Percentiles rank a stretch among this genome's conserved stretches.
Conservation (phyloP, 1,140 invertebrate genomes). For the Chymomyza costata region DNA sequence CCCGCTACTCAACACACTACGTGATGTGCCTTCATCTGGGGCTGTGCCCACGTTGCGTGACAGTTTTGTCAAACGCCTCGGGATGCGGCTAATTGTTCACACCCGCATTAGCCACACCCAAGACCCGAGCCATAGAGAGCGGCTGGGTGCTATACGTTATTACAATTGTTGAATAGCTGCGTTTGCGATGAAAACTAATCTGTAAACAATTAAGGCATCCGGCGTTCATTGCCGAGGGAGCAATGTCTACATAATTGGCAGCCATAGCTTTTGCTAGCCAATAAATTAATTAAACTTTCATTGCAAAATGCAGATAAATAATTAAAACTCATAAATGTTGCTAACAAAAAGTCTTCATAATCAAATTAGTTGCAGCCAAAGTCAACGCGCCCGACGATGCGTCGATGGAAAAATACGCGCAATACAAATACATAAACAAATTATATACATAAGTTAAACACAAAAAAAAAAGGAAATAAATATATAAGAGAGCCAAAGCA, state of each 20-base stretch:
- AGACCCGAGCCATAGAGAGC: too few species aligned
- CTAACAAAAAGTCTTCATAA: conserved; percentile 31
- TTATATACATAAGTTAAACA: too few species aligned
- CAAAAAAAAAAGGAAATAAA: conserved; percentile 21
- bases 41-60: conserved; percentile 51
- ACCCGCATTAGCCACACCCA: conserved; percentile 31
- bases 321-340: conserved; percentile 34
- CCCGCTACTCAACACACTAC: conserved; percentile 25
- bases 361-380: conserved; percentile 35
- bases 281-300: conserved; percentile 52
- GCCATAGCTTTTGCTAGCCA: conserved; percentile 26
- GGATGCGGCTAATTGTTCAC: conserved; percentile 57
- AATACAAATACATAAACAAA: conserved; percentile 7
- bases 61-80: conserved; percentile 48
- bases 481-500: too few species aligned
- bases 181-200: too few species aligned
- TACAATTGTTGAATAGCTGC: too few species aligned
- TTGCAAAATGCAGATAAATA: conserved; percentile 22
- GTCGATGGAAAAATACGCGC: conserved; percentile 44
- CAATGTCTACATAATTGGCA: conserved; percentile 6
- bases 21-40: conserved; percentile 34
- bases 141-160: too few species aligned
- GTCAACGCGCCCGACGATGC: too few species aligned
- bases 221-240: conserved; percentile 1
- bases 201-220: conserved; percentile 62